Percentiles rank a stretch among this genome's conserved stretches.
phyloP scores from a whole-genome alignment of 2,888 invertebrate species.

The Schizaphis graminum region DNA sequence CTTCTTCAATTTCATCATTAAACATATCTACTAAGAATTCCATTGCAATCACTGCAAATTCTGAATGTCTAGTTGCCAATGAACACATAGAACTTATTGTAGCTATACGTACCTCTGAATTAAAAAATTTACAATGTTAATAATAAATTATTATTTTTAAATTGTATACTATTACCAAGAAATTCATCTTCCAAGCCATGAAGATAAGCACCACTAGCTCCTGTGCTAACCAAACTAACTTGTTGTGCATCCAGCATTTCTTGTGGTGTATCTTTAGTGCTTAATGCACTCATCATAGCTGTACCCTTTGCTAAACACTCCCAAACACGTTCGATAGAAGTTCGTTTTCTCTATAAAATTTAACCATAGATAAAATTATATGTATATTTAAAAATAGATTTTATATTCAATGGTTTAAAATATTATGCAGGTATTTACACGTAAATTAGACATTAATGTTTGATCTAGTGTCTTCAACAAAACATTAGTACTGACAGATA shows the following conservation, averaged over 20 bases:
- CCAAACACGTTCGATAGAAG: conserved; percentile 88
- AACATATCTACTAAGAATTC: conserved; percentile 99
- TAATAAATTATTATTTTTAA: conserved; percentile 28
- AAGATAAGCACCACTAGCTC: conserved; percentile 97
- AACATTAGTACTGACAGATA: conserved; percentile 88
- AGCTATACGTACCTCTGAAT: conserved; percentile 90
- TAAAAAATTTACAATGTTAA: background rate
- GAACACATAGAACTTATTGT: conserved; percentile 94
- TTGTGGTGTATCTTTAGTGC: conserved; percentile 86
- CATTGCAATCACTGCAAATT: conserved; percentile 89
- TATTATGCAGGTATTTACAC: conserved; percentile 73
- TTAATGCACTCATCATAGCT: conserved; percentile 92
- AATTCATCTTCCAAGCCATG: conserved; percentile 99
- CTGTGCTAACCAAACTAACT: conserved; percentile 87
- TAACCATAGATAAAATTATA: background rate
- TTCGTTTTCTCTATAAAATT: conserved; percentile 79
- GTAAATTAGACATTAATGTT: conserved; percentile 95
- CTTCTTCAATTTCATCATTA: conserved; percentile 99
- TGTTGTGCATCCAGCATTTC: conserved; percentile 82
- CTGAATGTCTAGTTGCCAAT: conserved; percentile 84
- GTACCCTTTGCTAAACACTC: conserved; percentile 87
- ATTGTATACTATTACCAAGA: conserved; percentile 75
- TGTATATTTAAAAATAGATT: background rate
- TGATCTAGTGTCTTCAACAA: conserved; percentile 97
- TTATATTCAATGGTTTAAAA: background rate